Evolutionary conservation across 2,113 vertebrate genomes (phyloP).

Genomic region (Mellivora capensis): DNA sequence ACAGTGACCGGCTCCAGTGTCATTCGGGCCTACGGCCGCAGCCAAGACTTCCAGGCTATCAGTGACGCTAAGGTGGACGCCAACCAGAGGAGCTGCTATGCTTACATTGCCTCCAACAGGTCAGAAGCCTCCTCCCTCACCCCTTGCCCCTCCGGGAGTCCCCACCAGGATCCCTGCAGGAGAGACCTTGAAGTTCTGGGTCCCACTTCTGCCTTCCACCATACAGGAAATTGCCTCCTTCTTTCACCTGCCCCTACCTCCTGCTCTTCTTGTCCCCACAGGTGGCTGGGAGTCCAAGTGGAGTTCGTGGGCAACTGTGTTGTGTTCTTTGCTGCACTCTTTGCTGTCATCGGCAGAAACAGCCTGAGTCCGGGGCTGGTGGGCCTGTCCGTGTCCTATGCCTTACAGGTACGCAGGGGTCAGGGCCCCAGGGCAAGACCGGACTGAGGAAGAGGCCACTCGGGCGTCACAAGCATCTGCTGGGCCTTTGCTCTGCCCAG

Average conservation of each 20-base stretch:
- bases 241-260: neutral
- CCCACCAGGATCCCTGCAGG: neutral
- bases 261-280: slow-evolving; percentile 69
- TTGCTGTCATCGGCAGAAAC: slow-evolving; percentile 89
- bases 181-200: neutral
- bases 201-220: neutral
- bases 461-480: neutral
- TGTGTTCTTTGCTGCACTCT: slow-evolving; percentile 94
- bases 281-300: slow-evolving; percentile 94
- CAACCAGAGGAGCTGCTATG: slow-evolving; percentile 94
- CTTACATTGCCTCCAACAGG: slow-evolving; percentile 94
- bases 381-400: slow-evolving; percentile 96
- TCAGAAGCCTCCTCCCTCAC: slow-evolving; percentile 71
- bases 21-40: slow-evolving; percentile 92
- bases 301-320: slow-evolving; percentile 96
- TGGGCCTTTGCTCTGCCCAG: neutral
- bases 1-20: slow-evolving; percentile 91
- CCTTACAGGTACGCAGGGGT: slow-evolving; percentile 86
- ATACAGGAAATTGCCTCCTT: neutral
- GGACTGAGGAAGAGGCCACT: neutral
- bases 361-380: slow-evolving; percentile 90
- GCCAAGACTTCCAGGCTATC: slow-evolving; percentile 86
- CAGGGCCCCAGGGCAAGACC: neutral
- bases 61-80: slow-evolving; percentile 90
- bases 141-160: neutral